These are phyloP conservation scores for Apaloderma vittatum DNA, from an alignment of 2,113 vertebrate genomes.

Conservation along the genomic window DNA sequence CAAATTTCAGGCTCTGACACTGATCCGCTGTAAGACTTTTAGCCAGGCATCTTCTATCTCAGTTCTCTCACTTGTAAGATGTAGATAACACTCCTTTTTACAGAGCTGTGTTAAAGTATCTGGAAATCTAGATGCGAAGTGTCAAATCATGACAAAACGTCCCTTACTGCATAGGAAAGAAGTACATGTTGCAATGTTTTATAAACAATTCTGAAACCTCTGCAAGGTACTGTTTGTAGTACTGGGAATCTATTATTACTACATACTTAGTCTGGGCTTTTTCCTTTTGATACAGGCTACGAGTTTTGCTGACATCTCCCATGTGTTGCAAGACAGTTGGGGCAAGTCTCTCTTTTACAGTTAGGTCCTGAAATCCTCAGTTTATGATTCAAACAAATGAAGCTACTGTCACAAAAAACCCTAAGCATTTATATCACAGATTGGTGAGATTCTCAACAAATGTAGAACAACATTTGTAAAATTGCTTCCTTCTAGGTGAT, in stretches of 20 bases:
- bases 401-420: background rate
- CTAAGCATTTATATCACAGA: background rate
- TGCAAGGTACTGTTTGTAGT: background rate
- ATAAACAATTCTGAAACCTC: background rate
- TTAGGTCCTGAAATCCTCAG: background rate
- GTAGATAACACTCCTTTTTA: background rate
- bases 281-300: accelerated
- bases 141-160: background rate
- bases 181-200: background rate
- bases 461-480: background rate
- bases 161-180: background rate
- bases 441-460: background rate
- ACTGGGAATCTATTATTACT: background rate
- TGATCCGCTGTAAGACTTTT: background rate
- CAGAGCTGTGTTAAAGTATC: background rate
- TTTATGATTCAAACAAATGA: background rate
- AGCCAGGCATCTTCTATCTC: background rate
- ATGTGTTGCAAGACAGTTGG: background rate
- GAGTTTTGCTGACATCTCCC: background rate
- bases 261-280: background rate
- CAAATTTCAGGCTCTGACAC: background rate
- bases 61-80: background rate
- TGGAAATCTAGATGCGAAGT: background rate
- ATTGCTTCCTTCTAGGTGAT: background rate
- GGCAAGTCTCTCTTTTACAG: background rate